A percentile compares a stretch with the other conserved stretches of the same genome.
Conservation (phyloP, 2,113 vertebrate genomes). For the Dasyurus viverrinus region DNA sequence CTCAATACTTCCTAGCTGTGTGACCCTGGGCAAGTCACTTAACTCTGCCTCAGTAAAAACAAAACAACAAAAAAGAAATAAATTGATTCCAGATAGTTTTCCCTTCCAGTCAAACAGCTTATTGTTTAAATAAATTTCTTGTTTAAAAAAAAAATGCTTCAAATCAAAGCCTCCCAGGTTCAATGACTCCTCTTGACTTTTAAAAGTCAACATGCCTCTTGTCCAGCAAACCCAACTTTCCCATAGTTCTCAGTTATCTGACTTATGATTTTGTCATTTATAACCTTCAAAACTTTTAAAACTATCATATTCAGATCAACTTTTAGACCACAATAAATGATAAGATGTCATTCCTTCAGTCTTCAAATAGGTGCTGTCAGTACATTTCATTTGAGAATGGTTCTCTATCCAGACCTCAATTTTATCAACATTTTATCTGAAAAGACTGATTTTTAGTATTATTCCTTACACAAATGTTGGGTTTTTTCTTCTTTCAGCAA, state of each 20-base stretch:
- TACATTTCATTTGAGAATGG: background rate
- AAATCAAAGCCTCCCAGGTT: background rate
- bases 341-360: background rate
- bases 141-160: background rate
- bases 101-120: no score
- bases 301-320: background rate
- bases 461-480: background rate
- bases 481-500: background rate
- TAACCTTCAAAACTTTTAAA: background rate
- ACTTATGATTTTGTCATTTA: background rate
- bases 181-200: background rate
- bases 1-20: no score
- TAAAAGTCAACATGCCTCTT: background rate
- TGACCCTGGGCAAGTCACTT: no score
- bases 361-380: background rate
- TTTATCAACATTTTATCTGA: background rate
- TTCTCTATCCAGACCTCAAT: background rate
- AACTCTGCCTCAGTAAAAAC: no score
- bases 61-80: no score
- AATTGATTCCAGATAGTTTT: no score
- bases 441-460: background rate
- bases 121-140: no score
- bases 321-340: background rate
- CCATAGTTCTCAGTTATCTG: background rate
- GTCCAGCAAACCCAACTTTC: background rate